These are phyloP conservation scores for Pherbina coryleti DNA, from an alignment of 2,888 invertebrate genomes.

Conservation along the genomic window DNA sequence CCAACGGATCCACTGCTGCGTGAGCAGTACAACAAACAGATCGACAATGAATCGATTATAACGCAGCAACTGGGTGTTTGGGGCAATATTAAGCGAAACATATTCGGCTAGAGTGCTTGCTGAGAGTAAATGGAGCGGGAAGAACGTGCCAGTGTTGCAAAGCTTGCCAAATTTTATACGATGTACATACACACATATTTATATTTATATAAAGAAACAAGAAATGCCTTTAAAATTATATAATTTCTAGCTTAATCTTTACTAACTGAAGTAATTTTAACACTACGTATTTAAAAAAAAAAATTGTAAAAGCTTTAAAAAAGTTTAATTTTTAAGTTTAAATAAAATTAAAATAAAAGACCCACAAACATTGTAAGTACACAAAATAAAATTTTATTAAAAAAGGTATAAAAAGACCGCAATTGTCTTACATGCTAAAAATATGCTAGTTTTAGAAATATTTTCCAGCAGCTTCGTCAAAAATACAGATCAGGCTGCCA, in stretches of 20 bases:
- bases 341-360: too few relatives aligned
- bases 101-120: slow-evolving; percentile 55
- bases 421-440: too few relatives aligned
- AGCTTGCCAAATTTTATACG: slow-evolving; percentile 17
- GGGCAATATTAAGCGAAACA: slow-evolving; percentile 61
- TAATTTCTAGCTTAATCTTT: background rate
- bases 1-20: slow-evolving; percentile 71
- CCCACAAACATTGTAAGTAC: too few relatives aligned
- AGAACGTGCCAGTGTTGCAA: background rate
- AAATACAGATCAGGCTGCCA: slow-evolving; percentile 78
- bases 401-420: too few relatives aligned
- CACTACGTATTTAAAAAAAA: background rate
- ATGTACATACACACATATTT: background rate
- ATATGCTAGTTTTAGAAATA: background rate
- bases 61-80: slow-evolving; percentile 55
- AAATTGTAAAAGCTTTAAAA: background rate
- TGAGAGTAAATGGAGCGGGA: background rate
- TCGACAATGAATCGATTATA: slow-evolving; percentile 57
- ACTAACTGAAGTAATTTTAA: too few relatives aligned
- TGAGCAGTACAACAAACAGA: slow-evolving; percentile 71
- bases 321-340: background rate
- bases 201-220: background rate
- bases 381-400: too few relatives aligned
- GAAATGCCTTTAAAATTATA: background rate
- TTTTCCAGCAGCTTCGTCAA: slow-evolving; percentile 72